phyloP scores from a whole-genome alignment of 2,888 invertebrate genomes.

The Cerastoderma edule region DNA sequence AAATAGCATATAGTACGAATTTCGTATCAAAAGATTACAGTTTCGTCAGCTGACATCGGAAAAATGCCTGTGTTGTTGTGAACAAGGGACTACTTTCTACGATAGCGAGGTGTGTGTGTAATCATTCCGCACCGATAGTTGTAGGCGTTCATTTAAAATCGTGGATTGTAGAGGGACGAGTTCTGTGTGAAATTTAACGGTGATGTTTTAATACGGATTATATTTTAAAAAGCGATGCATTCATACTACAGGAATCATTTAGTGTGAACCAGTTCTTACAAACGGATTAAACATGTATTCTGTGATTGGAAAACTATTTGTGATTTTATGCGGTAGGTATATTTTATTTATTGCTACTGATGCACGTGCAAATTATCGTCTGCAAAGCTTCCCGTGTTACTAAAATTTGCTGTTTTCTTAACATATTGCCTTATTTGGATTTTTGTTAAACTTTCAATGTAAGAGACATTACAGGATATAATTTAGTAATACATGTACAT shows the following conservation, averaged over 20 bases:
- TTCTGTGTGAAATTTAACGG: neutral
- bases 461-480: too few species aligned
- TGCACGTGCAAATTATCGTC: conserved; percentile 21
- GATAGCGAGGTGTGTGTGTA: conserved; percentile 22
- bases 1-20: conserved; percentile 16
- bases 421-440: too few species aligned
- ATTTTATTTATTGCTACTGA: neutral
- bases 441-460: too few species aligned
- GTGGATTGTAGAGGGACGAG: conserved; percentile 17
- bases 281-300: conserved; percentile 30
- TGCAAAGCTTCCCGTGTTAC: too few species aligned
- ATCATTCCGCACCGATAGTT: conserved; percentile 18
- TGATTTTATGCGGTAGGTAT: conserved; percentile 52
- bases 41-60: conserved; percentile 22
- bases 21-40: conserved; percentile 21
- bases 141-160: conserved; percentile 18
- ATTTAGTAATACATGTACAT: too few species aligned
- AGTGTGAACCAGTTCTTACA: conserved; percentile 12
- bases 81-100: conserved; percentile 21
- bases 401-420: too few species aligned
- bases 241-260: conserved; percentile 14
- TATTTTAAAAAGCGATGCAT: conserved; percentile 27
- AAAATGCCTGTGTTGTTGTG: conserved; percentile 18
- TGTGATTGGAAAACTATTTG: conserved; percentile 22
- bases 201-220: conserved; percentile 27